Percentiles rank a stretch among this genome's conserved stretches.
These are phyloP conservation scores for Euwallacea similis DNA, from an alignment of 1,140 invertebrate genomes.

Conservation along the genomic window DNA sequence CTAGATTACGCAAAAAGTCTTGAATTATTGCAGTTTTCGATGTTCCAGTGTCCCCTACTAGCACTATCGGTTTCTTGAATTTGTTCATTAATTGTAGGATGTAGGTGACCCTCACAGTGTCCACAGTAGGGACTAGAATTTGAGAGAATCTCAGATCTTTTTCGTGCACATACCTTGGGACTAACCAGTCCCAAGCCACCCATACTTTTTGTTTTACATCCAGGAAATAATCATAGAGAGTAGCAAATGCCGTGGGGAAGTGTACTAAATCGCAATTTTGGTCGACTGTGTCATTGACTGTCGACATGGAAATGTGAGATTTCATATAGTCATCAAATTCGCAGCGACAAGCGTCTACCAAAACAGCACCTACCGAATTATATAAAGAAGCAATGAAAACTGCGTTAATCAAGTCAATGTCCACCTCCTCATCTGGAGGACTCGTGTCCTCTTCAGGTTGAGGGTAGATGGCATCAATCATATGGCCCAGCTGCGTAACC, in stretches of 20 bases:
- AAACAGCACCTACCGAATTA: conserved; percentile 79
- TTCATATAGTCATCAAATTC: conserved; percentile 83
- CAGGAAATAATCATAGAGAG: conserved; percentile 81
- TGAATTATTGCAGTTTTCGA: conserved; percentile 88
- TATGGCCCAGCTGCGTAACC: conserved; percentile 80
- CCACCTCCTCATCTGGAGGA: conserved; percentile 57
- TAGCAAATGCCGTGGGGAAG: conserved; percentile 66
- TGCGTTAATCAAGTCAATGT: conserved; percentile 64
- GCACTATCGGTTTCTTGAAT: conserved; percentile 73
- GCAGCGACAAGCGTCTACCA: conserved; percentile 67
- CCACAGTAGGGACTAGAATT: conserved; percentile 86
- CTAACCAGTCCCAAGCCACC: conserved; percentile 81
- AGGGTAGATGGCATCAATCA: conserved; percentile 72
- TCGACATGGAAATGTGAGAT: conserved; percentile 69
- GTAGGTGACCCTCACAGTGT: conserved; percentile 79
- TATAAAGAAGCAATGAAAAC: conserved; percentile 78
- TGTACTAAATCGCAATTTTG: conserved; percentile 69
- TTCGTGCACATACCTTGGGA: conserved; percentile 76
- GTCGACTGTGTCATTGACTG: conserved; percentile 64
- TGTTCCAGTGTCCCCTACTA: conserved; percentile 87
- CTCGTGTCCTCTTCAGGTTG: conserved; percentile 50
- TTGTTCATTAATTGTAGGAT: conserved; percentile 77
- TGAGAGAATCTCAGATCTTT: conserved; percentile 71
- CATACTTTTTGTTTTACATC: conserved; percentile 71
- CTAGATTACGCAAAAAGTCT: conserved; percentile 74